These are phyloP conservation scores for Neogale vison DNA, from an alignment of 2,113 vertebrate species.

Conservation along the genomic window DNA sequence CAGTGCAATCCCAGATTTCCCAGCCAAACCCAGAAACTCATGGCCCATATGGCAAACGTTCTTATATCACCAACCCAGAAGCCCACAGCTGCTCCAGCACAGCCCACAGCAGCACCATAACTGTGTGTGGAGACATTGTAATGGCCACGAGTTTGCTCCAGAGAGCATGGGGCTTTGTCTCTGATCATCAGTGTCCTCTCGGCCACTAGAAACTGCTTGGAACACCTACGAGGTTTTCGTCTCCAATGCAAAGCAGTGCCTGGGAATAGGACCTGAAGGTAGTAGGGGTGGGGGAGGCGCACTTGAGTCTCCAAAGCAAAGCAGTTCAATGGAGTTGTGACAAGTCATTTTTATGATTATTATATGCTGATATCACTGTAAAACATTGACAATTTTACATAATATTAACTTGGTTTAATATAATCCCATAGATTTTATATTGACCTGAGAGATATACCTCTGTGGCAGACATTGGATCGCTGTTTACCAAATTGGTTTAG, in stretches of 20 bases:
- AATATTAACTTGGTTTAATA: too few relatives aligned
- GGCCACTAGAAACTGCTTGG: neutral
- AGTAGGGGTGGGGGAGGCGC: too few relatives aligned
- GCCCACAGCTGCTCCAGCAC: neutral
- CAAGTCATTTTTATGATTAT: too few relatives aligned
- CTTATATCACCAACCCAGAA: neutral
- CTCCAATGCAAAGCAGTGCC: neutral
- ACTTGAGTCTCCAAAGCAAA: too few relatives aligned
- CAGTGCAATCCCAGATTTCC: neutral
- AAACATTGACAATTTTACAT: too few relatives aligned
- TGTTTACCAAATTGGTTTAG: neutral
- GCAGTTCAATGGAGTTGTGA: too few relatives aligned
- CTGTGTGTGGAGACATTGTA: too few relatives aligned
- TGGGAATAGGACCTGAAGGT: neutral
- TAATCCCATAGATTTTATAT: too few relatives aligned
- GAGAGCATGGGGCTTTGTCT: neutral
- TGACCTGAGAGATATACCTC: neutral
- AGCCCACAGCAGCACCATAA: neutral
- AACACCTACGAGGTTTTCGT: neutral
- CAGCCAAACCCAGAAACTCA: neutral
- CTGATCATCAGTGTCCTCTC: neutral
- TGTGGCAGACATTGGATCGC: neutral
- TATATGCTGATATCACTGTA: too few relatives aligned
- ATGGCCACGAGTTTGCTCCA: neutral
- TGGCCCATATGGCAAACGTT: neutral